Evolutionary conservation across 2,888 invertebrate genomes (phyloP).

Genomic region (Vesta saturnalis): DNA sequence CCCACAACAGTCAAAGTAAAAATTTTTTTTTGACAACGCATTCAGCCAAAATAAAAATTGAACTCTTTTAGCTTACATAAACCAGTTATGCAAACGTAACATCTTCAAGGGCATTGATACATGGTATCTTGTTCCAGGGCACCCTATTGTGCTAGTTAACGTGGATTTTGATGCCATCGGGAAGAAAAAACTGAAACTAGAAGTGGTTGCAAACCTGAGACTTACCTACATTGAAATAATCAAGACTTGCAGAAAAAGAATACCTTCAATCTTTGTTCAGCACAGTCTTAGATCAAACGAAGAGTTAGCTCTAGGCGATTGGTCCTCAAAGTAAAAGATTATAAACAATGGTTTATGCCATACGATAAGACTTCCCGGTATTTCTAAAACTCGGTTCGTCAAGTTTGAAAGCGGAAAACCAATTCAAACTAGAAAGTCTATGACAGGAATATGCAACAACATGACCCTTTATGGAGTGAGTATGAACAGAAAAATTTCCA

Average conservation of each 20-base stretch:
- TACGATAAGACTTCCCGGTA: conserved; percentile 7
- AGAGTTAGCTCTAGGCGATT: not conserved
- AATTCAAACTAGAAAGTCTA: conserved; percentile 10
- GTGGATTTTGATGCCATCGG: not conserved
- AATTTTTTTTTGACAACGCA: conserved; percentile 28
- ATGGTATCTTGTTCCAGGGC: too few species aligned
- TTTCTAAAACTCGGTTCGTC: conserved; percentile 18
- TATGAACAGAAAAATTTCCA: not conserved
- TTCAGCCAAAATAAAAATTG: too few species aligned
- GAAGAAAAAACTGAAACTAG: not conserved
- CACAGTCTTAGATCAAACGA: conserved; percentile 10
- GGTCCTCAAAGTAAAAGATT: not conserved
- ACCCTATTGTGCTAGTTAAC: not conserved
- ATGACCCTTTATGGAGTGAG: too few species aligned
- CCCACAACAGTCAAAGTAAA: conserved; percentile 8
- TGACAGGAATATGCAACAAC: too few species aligned
- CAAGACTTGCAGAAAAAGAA: conserved; percentile 22
- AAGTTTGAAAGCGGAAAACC: conserved; percentile 12
- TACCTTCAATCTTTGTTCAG: conserved; percentile 5
- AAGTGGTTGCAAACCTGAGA: not conserved
- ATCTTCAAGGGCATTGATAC: conserved; percentile 17
- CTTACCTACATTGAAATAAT: conserved; percentile 22
- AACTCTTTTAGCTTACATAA: conserved; percentile 17
- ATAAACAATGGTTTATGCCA: not conserved
- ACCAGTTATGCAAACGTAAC: conserved; percentile 25